These are phyloP conservation scores for Spodoptera litura DNA, from an alignment of 1,140 invertebrate species.

Conservation along the genomic window DNA sequence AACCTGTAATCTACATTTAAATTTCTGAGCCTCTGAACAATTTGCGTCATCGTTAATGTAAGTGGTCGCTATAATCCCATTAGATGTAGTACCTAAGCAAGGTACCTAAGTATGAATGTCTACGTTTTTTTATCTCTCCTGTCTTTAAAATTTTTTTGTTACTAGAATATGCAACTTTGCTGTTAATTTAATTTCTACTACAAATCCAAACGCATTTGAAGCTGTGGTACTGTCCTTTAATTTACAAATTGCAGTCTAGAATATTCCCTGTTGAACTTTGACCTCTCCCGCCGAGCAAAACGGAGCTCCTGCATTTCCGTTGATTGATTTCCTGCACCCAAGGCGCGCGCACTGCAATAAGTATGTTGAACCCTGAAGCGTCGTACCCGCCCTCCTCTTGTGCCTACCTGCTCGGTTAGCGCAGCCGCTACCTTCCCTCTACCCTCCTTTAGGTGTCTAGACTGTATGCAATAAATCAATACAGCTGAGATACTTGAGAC, in stretches of 20 bases:
- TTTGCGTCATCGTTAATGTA: too few species aligned
- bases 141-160: too few species aligned
- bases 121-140: too few species aligned
- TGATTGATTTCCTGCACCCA: slow-evolving; percentile 18
- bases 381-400: neutral
- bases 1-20: too few species aligned
- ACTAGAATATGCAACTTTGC: too few species aligned
- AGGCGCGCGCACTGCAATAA: neutral
- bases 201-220: too few species aligned
- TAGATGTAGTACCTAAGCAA: too few species aligned
- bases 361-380: neutral
- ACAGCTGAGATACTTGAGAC: neutral
- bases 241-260: neutral
- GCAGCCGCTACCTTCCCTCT: neutral
- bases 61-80: too few species aligned
- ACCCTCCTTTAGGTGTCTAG: neutral
- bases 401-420: neutral
- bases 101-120: too few species aligned
- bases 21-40: too few species aligned
- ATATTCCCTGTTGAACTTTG: slow-evolving; percentile 15
- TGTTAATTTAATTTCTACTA: too few species aligned
- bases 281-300: slow-evolving; percentile 9
- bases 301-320: slow-evolving; percentile 13
- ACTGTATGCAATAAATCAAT: slow-evolving; percentile 3
- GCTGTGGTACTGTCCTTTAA: too few species aligned